phyloP scores from a whole-genome alignment of 2,113 vertebrate species.

The Notiomystis cincta region DNA sequence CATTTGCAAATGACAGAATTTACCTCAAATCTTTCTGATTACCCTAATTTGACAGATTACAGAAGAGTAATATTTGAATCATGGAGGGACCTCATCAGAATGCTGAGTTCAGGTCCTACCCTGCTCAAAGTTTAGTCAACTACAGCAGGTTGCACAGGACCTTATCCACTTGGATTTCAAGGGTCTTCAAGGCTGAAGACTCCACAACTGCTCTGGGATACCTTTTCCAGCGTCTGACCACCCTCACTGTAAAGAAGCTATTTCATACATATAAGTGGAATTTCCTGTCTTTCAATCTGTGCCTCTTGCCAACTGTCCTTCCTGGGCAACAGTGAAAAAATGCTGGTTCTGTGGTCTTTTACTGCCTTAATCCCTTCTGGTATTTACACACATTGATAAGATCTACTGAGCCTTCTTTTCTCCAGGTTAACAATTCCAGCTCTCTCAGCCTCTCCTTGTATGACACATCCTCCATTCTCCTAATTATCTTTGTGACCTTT shows the following conservation, averaged over 20 bases:
- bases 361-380: not conserved
- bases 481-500: not conserved
- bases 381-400: not conserved
- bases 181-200: not conserved
- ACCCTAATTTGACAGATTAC: not conserved
- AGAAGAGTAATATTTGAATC: not conserved
- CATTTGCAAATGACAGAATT: not conserved
- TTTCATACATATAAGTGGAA: not conserved
- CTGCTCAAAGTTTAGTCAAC: not conserved
- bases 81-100: not conserved
- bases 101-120: not conserved
- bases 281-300: not conserved
- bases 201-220: not conserved
- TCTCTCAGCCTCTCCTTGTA: not conserved
- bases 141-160: not conserved
- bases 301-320: not conserved
- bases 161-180: not conserved
- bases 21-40: not conserved
- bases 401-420: not conserved
- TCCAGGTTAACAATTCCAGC: not conserved
- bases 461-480: not conserved
- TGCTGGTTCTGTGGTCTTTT: not conserved
- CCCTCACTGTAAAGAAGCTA: not conserved
- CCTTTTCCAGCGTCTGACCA: not conserved
- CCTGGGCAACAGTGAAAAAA: not conserved